Evolutionary conservation across 2,888 invertebrate species (phyloP), one percentile per base, ranked within the genome.

Genomic region (Tinea trinotella): DNA sequence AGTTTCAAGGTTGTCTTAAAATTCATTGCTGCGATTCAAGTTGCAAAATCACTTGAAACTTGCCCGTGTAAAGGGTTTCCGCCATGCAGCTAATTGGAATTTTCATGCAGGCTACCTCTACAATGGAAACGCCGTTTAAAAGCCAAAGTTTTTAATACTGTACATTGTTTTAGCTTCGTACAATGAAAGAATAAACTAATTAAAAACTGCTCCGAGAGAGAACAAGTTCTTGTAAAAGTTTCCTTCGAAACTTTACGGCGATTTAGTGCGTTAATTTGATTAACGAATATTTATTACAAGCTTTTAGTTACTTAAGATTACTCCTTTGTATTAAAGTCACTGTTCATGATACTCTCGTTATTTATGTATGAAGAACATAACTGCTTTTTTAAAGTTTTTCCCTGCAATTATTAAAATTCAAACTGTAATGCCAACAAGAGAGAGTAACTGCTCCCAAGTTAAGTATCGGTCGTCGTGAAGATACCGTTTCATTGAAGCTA

Each of bases 111-210:
- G 7, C 30, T 30, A 30, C 30, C 3, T 30, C 7, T 7, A 30
- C 30, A 40, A 40, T 40, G 40, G 40, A 40, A 40, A 40, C 40
- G 40, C 40, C 40, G 12, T 40, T 46, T 46, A 19, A 12, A 46
- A 19, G 46, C 46, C 17, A 17, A 48, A 50, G 12, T 50, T 50
- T 22, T 24, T 12, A 50, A 50, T 24, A 50, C 50, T 24, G 50
- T 24, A 50, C 50, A 50, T 50, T 50, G 50, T 50, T 50, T 50
- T 50, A 24, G 50, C 50, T 50, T 24, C 12, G 24, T 50, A 66
- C 69, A 63, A 62, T 62, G 60, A 59, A 63, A 66, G 68, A 68
- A 68, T 66, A 66, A 70, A 70, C 70, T 71, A 73, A 73, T 73
- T 73, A 73, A 73, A 70, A 71, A 71, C 66, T 71, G 70, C 50